Evolutionary conservation across 2,797 vertebrate genomes (phyloP).

Genomic region (Bovichtus diacanthus): DNA sequence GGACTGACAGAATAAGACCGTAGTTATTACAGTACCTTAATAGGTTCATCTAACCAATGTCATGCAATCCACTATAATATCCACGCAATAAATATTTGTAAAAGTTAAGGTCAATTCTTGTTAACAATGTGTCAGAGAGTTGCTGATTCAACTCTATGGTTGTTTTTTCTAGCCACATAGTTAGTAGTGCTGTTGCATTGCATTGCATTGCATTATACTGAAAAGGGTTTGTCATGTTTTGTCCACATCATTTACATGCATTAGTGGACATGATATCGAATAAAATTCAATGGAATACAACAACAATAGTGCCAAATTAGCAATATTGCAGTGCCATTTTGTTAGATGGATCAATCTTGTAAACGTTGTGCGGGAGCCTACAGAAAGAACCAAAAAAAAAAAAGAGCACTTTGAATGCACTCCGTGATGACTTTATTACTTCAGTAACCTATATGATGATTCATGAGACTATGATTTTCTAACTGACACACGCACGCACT

Average conservation of each 20-base stretch:
- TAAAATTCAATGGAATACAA: not conserved
- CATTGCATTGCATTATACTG: not conserved
- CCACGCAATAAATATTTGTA: not conserved
- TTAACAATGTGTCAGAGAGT: not conserved
- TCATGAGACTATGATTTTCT: not conserved
- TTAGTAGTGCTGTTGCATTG: not conserved
- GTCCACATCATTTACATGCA: not conserved
- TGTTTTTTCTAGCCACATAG: not conserved
- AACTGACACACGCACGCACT: slow-evolving; percentile 1
- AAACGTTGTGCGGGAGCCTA: not conserved
- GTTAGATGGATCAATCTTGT: not conserved
- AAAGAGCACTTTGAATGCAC: not conserved
- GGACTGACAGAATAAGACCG: no score
- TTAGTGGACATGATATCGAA: not conserved
- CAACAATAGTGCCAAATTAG: not conserved
- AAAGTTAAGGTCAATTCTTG: slow-evolving; percentile 1
- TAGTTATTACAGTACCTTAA: not conserved
- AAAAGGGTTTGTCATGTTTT: not conserved
- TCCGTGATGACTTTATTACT: not conserved
- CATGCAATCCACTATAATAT: not conserved
- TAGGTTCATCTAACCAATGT: not conserved
- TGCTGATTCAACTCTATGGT: not conserved
- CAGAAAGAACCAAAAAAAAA: slow-evolving; percentile 1
- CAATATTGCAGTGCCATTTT: not conserved
- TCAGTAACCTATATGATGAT: slow-evolving; percentile 1